phyloP scores from a whole-genome alignment of 2,888 invertebrate species.

The Amphipyra tragopoginis region DNA sequence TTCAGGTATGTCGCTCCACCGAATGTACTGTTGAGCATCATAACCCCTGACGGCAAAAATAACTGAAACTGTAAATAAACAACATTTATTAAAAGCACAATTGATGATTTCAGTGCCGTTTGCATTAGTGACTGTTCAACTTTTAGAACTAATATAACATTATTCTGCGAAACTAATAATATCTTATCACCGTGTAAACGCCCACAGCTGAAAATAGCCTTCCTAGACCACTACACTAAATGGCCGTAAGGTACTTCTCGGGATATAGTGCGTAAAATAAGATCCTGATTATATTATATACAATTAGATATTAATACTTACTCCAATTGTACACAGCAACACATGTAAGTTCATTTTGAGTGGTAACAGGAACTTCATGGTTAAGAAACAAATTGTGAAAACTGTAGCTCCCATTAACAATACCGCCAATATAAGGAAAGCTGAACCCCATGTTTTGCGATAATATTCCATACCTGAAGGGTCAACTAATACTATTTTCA shows the following conservation, averaged over 20 bases:
- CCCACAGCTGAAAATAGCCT: no score
- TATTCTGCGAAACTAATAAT: no score
- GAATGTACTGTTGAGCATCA: conserved; percentile 47
- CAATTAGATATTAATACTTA: conserved; percentile 56
- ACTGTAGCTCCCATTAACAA: conserved; percentile 67
- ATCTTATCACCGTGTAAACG: no score
- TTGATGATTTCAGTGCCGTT: no score
- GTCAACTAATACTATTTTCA: conserved; percentile 76
- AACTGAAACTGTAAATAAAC: conserved; percentile 46
- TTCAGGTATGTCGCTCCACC: conserved; percentile 43
- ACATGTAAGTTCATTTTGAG: conserved; percentile 65
- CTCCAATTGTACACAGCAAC: conserved; percentile 72
- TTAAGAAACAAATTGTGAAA: conserved; percentile 64
- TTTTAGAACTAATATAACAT: no score
- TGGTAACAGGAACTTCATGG: conserved; percentile 58
- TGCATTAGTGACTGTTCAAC: no score
- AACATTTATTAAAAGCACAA: not conserved
- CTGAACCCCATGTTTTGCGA: conserved; percentile 60
- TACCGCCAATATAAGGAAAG: conserved; percentile 63
- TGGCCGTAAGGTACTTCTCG: no score
- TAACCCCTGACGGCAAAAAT: conserved; percentile 41
- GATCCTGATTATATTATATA: no score
- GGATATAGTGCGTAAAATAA: no score
- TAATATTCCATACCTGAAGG: conserved; percentile 59
- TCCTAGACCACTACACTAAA: no score